Percentiles rank a stretch among this genome's conserved stretches.
These are phyloP conservation scores for Cathartes aura DNA, from an alignment of 2,113 vertebrate genomes.

Conservation along the genomic window DNA sequence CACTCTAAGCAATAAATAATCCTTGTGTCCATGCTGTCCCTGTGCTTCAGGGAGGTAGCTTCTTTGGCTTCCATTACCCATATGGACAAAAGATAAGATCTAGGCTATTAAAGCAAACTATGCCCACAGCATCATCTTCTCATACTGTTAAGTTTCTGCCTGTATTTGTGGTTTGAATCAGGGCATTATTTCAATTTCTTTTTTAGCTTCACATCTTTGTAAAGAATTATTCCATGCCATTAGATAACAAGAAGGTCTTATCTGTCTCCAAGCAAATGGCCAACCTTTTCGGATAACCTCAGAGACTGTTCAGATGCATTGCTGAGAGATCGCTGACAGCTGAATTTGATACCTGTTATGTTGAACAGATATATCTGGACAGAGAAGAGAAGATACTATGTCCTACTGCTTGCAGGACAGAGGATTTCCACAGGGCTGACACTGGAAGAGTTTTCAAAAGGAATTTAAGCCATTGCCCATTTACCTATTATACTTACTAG, in stretches of 20 bases:
- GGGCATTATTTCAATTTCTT: not conserved
- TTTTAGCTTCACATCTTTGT: not conserved
- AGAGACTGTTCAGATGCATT: not conserved
- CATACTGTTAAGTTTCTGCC: not conserved
- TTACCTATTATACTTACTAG: not conserved
- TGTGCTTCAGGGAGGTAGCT: not conserved
- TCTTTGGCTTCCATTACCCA: not conserved
- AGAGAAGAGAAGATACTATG: not conserved
- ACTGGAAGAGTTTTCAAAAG: not conserved
- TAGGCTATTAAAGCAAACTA: not conserved
- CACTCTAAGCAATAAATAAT: not conserved
- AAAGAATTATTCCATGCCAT: not conserved
- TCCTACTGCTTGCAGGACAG: not conserved
- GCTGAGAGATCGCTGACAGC: not conserved
- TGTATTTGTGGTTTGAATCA: not conserved
- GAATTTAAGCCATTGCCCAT: not conserved
- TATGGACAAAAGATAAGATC: not conserved
- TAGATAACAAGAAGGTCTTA: not conserved
- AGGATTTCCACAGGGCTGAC: not conserved
- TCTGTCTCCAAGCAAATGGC: not conserved
- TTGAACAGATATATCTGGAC: not conserved
- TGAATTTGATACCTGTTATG: not conserved
- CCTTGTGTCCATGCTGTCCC: not conserved
- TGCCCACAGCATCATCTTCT: not conserved
- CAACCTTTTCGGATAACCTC: not conserved